Conservation (phyloP, 2,113 vertebrate species). For the Gavia stellata region DNA sequence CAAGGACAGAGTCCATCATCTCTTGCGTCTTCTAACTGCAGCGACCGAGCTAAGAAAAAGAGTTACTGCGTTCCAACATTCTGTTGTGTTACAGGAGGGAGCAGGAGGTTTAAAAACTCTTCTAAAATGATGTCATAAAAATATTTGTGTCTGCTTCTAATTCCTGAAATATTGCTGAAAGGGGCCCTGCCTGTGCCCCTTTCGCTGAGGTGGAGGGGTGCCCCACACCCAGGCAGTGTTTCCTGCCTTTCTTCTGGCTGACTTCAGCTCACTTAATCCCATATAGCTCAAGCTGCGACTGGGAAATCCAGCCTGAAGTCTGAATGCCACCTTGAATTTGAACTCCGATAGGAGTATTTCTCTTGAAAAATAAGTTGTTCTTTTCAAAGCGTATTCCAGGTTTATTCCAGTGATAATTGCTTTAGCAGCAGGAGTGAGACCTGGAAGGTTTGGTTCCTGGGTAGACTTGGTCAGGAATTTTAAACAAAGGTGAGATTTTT, state of each 20-base stretch:
- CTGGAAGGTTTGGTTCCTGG: not conserved
- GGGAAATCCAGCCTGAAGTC: not conserved
- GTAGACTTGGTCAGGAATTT: not conserved
- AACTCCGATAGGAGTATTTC: not conserved
- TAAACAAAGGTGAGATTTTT: not conserved
- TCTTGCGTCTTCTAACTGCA: not conserved
- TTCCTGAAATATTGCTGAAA: not conserved
- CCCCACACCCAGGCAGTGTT: not conserved
- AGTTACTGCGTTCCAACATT: not conserved
- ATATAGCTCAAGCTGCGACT: not conserved
- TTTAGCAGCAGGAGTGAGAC: not conserved
- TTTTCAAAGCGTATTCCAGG: not conserved
- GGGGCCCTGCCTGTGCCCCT: not conserved
- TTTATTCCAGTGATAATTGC: not conserved
- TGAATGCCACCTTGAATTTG: not conserved
- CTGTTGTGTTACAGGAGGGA: not conserved
- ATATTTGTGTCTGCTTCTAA: not conserved
- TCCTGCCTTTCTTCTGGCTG: not conserved
- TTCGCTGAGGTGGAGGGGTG: not conserved
- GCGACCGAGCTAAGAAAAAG: not conserved
- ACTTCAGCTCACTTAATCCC: not conserved
- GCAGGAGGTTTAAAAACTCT: not conserved
- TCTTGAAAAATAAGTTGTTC: not conserved
- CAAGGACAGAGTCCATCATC: not conserved
- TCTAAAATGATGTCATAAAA: not conserved